A percentile compares a stretch with the other conserved stretches of the same genome.
These are phyloP conservation scores for Mellilla xanthometata DNA, from an alignment of 2,888 invertebrate species.

Conservation along the genomic window DNA sequence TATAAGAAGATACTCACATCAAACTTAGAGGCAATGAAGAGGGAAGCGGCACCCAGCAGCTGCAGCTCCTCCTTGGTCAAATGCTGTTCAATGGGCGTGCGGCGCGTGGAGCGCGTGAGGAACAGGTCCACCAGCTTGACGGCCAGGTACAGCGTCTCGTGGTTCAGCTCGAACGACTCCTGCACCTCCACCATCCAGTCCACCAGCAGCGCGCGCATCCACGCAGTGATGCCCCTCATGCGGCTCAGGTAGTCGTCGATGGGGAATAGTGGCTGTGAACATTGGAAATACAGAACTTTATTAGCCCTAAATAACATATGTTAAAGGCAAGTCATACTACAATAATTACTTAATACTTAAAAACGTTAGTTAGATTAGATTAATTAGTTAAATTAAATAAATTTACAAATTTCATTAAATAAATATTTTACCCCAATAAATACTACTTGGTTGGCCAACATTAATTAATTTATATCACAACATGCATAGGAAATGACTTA, in stretches of 20 bases:
- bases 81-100: conserved; percentile 66
- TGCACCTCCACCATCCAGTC: conserved; percentile 99
- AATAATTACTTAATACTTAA: no score
- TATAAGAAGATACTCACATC: conserved; percentile 86
- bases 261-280: conserved; percentile 83
- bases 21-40: conserved; percentile 97
- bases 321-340: no score
- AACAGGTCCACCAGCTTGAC: conserved; percentile 97
- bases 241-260: conserved; percentile 91
- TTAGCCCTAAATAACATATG: no score
- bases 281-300: no score
- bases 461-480: no score
- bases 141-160: conserved; percentile 98
- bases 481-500: no score
- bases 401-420: no score
- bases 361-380: no score
- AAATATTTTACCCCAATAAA: no score
- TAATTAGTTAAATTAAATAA: no score
- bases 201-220: conserved; percentile 96
- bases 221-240: conserved; percentile 90
- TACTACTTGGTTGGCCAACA: no score
- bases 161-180: conserved; percentile 98
- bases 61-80: conserved; percentile 93
- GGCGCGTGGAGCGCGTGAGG: conserved; percentile 74
- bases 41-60: conserved; percentile 94